Evolutionary conservation across 2,888 invertebrate species (phyloP), one percentile per base, ranked within the genome.

Genomic region (Ophion slaviceki): DNA sequence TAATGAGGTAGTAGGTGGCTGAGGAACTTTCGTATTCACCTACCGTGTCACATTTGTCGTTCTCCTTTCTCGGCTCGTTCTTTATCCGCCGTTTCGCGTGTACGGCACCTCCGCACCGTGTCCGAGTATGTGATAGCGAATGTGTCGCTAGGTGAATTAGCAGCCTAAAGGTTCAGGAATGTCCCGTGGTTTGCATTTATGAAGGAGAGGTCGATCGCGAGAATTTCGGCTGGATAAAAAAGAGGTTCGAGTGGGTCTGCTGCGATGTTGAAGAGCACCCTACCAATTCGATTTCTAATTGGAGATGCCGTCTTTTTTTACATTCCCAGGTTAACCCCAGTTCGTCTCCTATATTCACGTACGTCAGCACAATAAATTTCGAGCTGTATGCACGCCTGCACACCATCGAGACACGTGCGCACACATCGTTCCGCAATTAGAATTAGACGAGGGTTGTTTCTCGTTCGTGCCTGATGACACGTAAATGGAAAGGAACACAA

Each of bases 11-110:
- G 71, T 71, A 70, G 20, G 79, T 14, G 40, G 62, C 61, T 47
- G n/a, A 70, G 20, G 64, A 84, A 84, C 71, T 84, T 84, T 80
- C 68, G 79, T 79, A 83, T 83, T 83, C 83, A 83, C 64, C 75
- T 79, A 61, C 57, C 83, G 79, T 79, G 24, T 75, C 64, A 75
- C 17, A 14, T 47, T 75, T 64, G 62, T 83, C 75, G 68, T 70
- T 68, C 68, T 68, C 70, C 62, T 76, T 61, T 40, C 62, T 64
- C 70, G 53, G 62, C 62, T 68, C 74, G 36, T 62, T 67, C 62
- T 68, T 32, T 64, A 36, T 62, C 71, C 24, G 32, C 24, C 40
- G 59, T 57, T 72, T 45, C 40, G 40, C 40, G 40, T 40, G 32
- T 59, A 20, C 24, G 59, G 40, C 47, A 28, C 40, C 17, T 70